phyloP scores from a whole-genome alignment of 2,797 vertebrate genomes.

The Chelon auratus region DNA sequence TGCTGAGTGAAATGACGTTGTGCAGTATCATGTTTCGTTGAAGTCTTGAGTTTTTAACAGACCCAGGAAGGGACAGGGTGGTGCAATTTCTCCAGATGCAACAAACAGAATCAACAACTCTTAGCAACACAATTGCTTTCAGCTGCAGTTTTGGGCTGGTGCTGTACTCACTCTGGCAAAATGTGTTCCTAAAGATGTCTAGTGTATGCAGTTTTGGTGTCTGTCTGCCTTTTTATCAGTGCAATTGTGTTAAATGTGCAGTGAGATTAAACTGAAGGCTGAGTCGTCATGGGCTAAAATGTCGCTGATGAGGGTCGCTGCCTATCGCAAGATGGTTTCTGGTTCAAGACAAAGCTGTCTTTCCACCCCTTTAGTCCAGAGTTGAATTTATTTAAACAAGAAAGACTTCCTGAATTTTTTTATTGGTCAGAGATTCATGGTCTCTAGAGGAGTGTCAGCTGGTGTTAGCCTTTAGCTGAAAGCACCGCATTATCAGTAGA shows the following conservation, averaged over 20 bases:
- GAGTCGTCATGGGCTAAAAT: no score
- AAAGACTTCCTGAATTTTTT: slow-evolving; percentile 5
- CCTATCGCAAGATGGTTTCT: not conserved
- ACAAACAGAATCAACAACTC: slow-evolving; percentile 4
- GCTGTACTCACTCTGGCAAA: not conserved
- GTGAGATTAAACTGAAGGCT: no score
- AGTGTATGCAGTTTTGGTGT: no score
- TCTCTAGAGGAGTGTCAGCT: not conserved
- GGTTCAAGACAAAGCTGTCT: not conserved
- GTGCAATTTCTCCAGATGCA: slow-evolving; percentile 7
- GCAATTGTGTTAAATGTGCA: no score
- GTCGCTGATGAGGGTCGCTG: no score
- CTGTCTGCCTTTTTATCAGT: no score
- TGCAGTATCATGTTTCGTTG: not conserved
- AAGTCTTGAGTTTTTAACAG: slow-evolving; percentile 1
- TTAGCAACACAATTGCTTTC: not conserved
- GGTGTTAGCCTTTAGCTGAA: not conserved
- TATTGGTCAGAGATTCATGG: not conserved
- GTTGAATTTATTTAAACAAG: not conserved
- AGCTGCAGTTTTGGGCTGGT: no score
- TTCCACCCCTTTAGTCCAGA: not conserved
- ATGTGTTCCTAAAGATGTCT: no score
- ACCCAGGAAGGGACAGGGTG: not conserved
- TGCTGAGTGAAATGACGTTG: no score
- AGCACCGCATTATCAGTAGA: not conserved